phyloP scores from a whole-genome alignment of 37 sponge, comb jelly and placozoan genomes.

The Axinella damicornis region DNA sequence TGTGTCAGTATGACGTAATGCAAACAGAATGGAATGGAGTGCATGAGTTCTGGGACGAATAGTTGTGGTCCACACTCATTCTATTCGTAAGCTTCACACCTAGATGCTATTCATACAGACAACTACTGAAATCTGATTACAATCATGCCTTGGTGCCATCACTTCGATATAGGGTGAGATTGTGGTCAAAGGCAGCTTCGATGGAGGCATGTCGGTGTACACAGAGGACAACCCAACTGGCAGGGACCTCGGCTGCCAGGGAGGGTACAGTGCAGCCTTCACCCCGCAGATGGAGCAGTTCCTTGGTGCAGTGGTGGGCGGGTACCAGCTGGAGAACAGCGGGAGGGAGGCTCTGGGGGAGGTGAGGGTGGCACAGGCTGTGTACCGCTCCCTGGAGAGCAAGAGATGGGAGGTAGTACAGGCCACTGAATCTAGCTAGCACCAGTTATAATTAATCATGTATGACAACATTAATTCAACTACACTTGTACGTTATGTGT shows the following conservation, averaged over 20 bases:
- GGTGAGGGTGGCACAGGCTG: conserved; percentile 37
- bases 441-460: no score
- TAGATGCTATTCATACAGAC: background rate
- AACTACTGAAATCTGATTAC: background rate
- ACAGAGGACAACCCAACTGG: background rate
- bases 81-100: background rate
- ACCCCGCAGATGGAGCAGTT: conserved; percentile 43
- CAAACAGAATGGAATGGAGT: no score
- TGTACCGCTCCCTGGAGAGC: conserved; percentile 26
- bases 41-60: no score
- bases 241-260: conserved; percentile 2
- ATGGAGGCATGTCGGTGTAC: conserved; percentile 45
- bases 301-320: conserved; percentile 14
- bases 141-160: background rate
- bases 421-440: no score
- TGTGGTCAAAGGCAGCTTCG: conserved; percentile 55
- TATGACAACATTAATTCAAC: no score
- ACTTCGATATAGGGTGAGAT: conserved; percentile 57
- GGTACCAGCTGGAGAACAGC: background rate
- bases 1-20: no score
- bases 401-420: conserved; percentile 28
- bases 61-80: no score
- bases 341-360: conserved; percentile 34
- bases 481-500: no score
- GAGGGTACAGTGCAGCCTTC: conserved; percentile 59